These are phyloP conservation scores for Lasioglossum figueresi DNA, from an alignment of 2,888 invertebrate species.

Conservation along the genomic window DNA sequence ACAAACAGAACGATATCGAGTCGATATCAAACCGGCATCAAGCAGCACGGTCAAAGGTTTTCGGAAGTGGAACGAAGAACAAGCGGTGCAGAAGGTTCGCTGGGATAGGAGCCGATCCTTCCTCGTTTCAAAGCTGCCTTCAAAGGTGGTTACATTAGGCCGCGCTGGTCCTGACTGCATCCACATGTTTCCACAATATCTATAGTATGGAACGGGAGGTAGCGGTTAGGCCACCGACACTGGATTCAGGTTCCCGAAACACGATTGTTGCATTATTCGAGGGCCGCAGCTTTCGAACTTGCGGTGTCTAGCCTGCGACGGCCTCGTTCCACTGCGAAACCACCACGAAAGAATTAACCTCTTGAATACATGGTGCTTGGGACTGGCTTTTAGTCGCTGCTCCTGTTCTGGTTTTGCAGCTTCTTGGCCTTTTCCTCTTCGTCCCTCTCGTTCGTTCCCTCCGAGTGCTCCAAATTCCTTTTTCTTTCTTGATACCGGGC, in stretches of 20 bases:
- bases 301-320: slow-evolving; percentile 68
- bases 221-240: slow-evolving; percentile 65
- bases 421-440: slow-evolving; percentile 21
- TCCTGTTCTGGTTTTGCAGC: slow-evolving; percentile 47
- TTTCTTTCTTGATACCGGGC: slow-evolving; percentile 1
- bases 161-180: slow-evolving; percentile 62
- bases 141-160: slow-evolving; percentile 71
- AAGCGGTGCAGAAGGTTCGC: slow-evolving; percentile 32
- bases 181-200: slow-evolving; percentile 67
- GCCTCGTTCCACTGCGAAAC: slow-evolving; percentile 48
- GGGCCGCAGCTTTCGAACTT: slow-evolving; percentile 81
- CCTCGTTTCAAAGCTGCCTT: slow-evolving; percentile 69
- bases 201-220: slow-evolving; percentile 38
- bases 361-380: slow-evolving; percentile 60
- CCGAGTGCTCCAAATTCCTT: slow-evolving; percentile 31
- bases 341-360: slow-evolving; percentile 70
- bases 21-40: slow-evolving; percentile 20
- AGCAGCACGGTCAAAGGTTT: slow-evolving; percentile 13
- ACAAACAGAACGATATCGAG: slow-evolving; percentile 37
- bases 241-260: slow-evolving; percentile 73
- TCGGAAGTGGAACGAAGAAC: slow-evolving; percentile 54
- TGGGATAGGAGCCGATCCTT: slow-evolving; percentile 52
- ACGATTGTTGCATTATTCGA: slow-evolving; percentile 83
- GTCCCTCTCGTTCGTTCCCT: slow-evolving; percentile 11
- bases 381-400: slow-evolving; percentile 60